A percentile compares a stretch with the other conserved stretches of the same genome.
phyloP scores from a whole-genome alignment of 2,888 invertebrate species.

The Phania funesta region DNA sequence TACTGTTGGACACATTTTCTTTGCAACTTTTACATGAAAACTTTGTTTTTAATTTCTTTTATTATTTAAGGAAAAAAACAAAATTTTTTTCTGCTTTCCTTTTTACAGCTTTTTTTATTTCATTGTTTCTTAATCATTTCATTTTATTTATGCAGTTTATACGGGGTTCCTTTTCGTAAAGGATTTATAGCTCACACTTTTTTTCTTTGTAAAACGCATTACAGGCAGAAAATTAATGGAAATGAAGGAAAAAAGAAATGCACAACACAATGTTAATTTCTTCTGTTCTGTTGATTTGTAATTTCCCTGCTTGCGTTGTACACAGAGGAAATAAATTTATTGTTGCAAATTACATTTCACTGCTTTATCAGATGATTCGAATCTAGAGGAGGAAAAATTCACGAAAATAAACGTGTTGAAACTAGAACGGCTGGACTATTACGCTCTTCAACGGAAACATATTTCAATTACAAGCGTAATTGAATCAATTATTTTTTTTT shows the following conservation, averaged over 20 bases:
- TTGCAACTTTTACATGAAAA: neutral
- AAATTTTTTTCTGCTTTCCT: neutral
- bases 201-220: neutral
- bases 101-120: neutral
- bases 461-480: too few species aligned
- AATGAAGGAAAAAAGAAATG: neutral
- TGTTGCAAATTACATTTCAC: too few species aligned
- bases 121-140: neutral
- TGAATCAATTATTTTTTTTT: too few species aligned
- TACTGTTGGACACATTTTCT: too few species aligned
- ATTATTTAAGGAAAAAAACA: neutral
- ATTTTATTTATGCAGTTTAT: slow-evolving; percentile 14
- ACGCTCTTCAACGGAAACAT: too few species aligned
- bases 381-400: too few species aligned
- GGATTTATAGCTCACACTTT: neutral
- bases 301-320: too few species aligned
- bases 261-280: neutral
- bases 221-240: neutral
- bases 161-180: neutral
- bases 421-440: too few species aligned
- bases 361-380: too few species aligned
- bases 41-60: neutral
- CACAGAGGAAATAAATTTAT: too few species aligned
- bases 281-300: too few species aligned
- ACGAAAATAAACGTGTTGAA: too few species aligned